Evolutionary conservation across 2,113 vertebrate species (phyloP).

Genomic region (Anser cygnoides): DNA sequence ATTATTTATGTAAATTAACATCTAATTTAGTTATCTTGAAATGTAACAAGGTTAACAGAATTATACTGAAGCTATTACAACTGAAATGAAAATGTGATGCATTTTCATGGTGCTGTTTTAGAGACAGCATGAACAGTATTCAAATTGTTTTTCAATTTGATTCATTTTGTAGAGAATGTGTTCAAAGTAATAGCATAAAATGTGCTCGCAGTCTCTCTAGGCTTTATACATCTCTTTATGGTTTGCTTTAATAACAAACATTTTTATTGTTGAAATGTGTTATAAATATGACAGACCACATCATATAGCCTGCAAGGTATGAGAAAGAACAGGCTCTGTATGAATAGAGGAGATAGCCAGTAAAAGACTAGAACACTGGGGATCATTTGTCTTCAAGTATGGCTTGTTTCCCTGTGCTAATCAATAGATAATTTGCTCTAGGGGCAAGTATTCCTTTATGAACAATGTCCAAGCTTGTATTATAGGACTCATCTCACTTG

Average conservation of each 20-base stretch:
- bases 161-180: not conserved
- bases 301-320: not conserved
- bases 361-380: accelerated
- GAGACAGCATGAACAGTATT: conserved; percentile 1
- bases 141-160: conserved; percentile 13
- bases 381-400: not conserved
- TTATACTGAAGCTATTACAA: conserved; percentile 44
- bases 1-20: conserved; percentile 42
- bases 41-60: conserved; percentile 43
- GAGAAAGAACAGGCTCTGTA: not conserved
- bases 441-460: not conserved
- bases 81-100: conserved; percentile 40
- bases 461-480: not conserved
- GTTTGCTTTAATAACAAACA: conserved; percentile 33
- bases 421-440: not conserved
- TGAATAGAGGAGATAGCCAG: not conserved
- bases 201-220: not conserved
- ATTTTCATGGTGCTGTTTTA: conserved; percentile 36
- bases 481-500: not conserved
- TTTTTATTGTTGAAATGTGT: conserved; percentile 7
- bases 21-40: conserved; percentile 48
- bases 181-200: conserved; percentile 40
- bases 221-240: not conserved
- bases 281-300: conserved; percentile 13
- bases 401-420: not conserved